A percentile compares a stretch with the other conserved stretches of the same genome.
Evolutionary conservation across 2,797 vertebrate species (phyloP).

Genomic region (Gobionotothen gibberifrons): DNA sequence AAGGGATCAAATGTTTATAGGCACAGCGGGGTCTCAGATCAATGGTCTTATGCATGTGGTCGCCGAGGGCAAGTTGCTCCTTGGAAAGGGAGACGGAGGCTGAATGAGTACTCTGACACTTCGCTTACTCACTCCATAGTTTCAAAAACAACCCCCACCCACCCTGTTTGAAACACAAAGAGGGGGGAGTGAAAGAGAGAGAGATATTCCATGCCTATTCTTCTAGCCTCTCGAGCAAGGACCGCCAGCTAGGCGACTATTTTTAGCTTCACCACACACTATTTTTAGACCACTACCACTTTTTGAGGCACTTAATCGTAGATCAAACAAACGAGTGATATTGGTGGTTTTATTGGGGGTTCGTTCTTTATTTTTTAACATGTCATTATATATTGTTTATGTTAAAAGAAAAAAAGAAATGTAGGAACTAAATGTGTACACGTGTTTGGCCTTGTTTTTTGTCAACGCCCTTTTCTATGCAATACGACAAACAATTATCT

Average conservation of each 20-base stretch:
- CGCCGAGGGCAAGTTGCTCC: constrained; percentile 85
- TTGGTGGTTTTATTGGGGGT: constrained; percentile 62
- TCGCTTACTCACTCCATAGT: constrained; percentile 79
- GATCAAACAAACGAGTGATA: constrained; percentile 63
- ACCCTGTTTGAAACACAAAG: constrained; percentile 83
- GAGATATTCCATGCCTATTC: constrained; percentile 91
- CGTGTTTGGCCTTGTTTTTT: constrained; percentile 80
- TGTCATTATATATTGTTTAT: constrained; percentile 87
- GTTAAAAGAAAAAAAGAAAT: constrained; percentile 63
- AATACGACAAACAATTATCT: constrained; percentile 85
- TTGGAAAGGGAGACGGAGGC: constrained; percentile 81
- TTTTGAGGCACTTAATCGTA: constrained; percentile 91
- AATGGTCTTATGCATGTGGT: constrained; percentile 85
- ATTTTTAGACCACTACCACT: constrained; percentile 96
- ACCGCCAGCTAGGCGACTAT: constrained; percentile 89
- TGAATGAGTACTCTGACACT: constrained; percentile 88
- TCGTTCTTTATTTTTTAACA: constrained; percentile 80
- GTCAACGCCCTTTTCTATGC: constrained; percentile 85
- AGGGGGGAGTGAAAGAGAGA: constrained; percentile 68
- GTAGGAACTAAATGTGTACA: constrained; percentile 14
- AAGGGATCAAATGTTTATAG: constrained; percentile 90
- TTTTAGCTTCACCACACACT: constrained; percentile 93
- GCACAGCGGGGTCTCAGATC: constrained; percentile 82
- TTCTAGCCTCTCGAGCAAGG: constrained; percentile 95
- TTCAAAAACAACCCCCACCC: constrained; percentile 76